Evolutionary conservation across 2,113 vertebrate species (phyloP).

Genomic region (Saccopteryx leptura): DNA sequence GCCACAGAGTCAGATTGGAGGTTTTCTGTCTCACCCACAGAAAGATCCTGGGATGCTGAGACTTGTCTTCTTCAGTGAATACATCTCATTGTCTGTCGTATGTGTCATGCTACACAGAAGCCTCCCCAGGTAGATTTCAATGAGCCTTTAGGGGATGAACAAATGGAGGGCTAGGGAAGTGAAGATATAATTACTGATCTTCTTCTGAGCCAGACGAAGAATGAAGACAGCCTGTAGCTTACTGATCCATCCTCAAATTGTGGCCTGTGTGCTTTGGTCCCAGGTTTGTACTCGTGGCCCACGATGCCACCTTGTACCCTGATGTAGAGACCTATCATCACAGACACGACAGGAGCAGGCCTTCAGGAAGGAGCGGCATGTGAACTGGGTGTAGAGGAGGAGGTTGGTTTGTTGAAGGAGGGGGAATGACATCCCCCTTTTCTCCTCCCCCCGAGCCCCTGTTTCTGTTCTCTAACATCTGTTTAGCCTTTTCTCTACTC

Average conservation of each 20-base stretch:
- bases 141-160: not conserved
- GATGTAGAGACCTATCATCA: not conserved
- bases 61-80: not conserved
- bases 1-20: fast-evolving
- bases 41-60: not conserved
- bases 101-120: not conserved
- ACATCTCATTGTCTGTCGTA: not conserved
- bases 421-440: fast-evolving
- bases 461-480: not conserved
- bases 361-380: not conserved
- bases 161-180: not conserved
- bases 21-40: not conserved
- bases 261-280: not conserved
- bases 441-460: not conserved
- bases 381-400: not conserved
- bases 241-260: not conserved
- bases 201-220: not conserved
- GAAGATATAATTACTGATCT: not conserved
- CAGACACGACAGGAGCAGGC: not conserved
- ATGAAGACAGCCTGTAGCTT: not conserved
- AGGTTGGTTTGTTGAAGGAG: not conserved
- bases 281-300: not conserved
- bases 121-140: not conserved
- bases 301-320: not conserved
- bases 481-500: not conserved